phyloP scores from a whole-genome alignment of 2,888 invertebrate genomes.

The Boloria selene region DNA sequence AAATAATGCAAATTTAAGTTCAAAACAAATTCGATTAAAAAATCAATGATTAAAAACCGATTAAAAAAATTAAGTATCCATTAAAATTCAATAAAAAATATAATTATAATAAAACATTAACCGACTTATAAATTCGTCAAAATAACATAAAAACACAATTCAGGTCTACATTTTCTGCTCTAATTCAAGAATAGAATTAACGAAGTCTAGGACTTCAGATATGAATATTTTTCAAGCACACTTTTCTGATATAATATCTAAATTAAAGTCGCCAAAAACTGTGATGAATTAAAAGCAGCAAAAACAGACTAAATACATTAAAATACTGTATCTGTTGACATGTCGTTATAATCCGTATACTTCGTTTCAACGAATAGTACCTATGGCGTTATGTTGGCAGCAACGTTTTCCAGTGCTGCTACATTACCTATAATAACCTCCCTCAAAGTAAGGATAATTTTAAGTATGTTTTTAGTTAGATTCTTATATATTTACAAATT shows the following conservation, averaged over 20 bases:
- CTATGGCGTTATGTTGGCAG: too few species aligned
- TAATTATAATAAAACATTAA: not conserved
- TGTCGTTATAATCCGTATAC: slow-evolving; percentile 1
- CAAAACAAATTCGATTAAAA: not conserved
- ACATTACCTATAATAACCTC: too few species aligned
- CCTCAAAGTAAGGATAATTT: too few species aligned
- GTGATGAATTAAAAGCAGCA: not conserved
- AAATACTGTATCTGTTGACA: slow-evolving; percentile 7
- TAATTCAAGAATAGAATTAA: slow-evolving; percentile 1
- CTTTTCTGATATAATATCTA: slow-evolving; percentile 11
- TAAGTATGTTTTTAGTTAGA: too few species aligned
- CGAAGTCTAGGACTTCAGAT: not conserved
- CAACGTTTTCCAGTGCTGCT: too few species aligned
- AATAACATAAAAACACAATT: not conserved
- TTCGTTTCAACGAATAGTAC: too few species aligned
- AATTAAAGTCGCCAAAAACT: slow-evolving; percentile 13
- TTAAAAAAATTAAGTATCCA: slow-evolving; percentile 3
- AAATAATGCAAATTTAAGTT: not conserved
- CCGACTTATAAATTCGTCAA: slow-evolving; percentile 6
- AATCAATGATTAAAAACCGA: not conserved
- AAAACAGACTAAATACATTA: not conserved
- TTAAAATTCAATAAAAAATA: slow-evolving; percentile 5
- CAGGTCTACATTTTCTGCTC: slow-evolving; percentile 6
- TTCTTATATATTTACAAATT: too few species aligned
- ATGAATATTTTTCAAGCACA: slow-evolving; percentile 12